Evolutionary conservation across 1,140 invertebrate genomes (phyloP).

Genomic region (Diabrotica virgifera): DNA sequence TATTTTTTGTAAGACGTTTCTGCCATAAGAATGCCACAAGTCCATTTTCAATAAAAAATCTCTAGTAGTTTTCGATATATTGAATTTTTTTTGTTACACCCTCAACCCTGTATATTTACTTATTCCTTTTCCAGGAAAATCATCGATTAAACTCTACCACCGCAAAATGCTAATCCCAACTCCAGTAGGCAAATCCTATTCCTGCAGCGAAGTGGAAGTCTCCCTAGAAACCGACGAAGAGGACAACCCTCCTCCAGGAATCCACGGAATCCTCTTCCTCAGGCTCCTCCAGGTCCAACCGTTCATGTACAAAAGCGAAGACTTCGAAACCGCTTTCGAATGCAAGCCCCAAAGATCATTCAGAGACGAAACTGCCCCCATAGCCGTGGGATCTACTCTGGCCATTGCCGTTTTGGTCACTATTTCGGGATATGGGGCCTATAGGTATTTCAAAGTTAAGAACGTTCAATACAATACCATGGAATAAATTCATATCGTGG

Average conservation of each 20-base stretch:
- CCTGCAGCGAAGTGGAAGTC: constrained; percentile 67
- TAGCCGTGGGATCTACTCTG: constrained; percentile 83
- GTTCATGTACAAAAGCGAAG: constrained; percentile 62
- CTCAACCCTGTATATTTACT: no score
- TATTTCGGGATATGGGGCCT: constrained; percentile 81
- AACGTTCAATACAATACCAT: constrained; percentile 91
- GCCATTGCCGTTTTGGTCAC: constrained; percentile 76
- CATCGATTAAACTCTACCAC: constrained; percentile 55
- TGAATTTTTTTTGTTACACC: no score
- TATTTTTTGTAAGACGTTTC: no score
- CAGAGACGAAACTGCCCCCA: constrained; percentile 80
- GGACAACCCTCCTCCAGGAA: constrained; percentile 43
- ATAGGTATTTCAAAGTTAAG: constrained; percentile 82
- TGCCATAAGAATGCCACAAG: no score
- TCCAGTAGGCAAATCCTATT: constrained; percentile 79
- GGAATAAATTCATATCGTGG: constrained; percentile 61
- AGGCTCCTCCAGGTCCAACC: constrained; percentile 52
- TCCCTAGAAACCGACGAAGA: constrained; percentile 50
- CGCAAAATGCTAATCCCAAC: constrained; percentile 72
- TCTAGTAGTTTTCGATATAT: no score
- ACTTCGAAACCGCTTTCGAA: constrained; percentile 59
- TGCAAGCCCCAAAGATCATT: constrained; percentile 50
- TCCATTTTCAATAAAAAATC: no score
- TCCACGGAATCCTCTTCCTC: constrained; percentile 39
- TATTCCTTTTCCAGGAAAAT: constrained; percentile 44